Conservation (phyloP, 2,113 vertebrate genomes). For the Apteryx mantelli region DNA sequence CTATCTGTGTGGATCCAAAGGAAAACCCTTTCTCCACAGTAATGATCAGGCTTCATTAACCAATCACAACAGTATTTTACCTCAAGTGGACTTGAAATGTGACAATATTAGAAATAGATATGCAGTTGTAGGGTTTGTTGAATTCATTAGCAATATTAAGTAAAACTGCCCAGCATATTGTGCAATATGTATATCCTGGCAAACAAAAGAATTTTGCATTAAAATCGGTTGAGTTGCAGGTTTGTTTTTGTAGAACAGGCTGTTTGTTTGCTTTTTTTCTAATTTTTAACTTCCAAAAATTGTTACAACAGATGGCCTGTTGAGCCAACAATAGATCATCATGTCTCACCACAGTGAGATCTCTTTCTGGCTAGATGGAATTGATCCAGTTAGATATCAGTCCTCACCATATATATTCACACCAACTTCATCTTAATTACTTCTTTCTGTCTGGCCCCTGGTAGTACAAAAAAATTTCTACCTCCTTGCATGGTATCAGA, state of each 20-base stretch:
- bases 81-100: neutral
- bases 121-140: neutral
- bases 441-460: neutral
- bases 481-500: neutral
- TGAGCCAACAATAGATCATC: conserved; percentile 45
- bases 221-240: neutral
- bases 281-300: conserved; percentile 25
- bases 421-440: conserved; percentile 14
- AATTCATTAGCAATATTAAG: neutral
- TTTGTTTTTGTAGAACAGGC: conserved; percentile 1
- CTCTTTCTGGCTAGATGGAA: conserved; percentile 2
- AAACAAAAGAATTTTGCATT: neutral
- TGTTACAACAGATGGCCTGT: conserved; percentile 43
- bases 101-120: neutral
- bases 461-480: neutral
- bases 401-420: neutral
- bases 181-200: neutral
- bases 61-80: neutral
- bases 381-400: neutral
- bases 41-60: neutral
- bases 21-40: neutral
- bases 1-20: neutral
- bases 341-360: neutral
- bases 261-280: conserved; percentile 5
- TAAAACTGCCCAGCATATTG: neutral